Evolutionary conservation across 2,888 invertebrate genomes (phyloP), one percentile per base, ranked within the genome.

Genomic region (Drosophila rellima): DNA sequence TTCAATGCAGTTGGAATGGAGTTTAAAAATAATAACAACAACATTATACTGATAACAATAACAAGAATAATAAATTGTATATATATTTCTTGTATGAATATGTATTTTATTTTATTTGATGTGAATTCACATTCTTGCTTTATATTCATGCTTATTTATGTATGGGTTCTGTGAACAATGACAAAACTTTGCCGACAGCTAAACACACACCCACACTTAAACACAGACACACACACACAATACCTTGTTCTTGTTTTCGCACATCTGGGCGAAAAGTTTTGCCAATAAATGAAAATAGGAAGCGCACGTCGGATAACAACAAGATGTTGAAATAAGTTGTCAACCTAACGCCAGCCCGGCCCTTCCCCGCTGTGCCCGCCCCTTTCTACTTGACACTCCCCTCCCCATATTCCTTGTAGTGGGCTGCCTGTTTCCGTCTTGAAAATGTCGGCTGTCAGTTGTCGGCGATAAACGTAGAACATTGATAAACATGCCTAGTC

Each of bases 311-410:
- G 84, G 69, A 45, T 74, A 82, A 82, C 69, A 76, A 78, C 75
- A 74, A 84, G 82, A 89, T 81, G 86, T 74, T 89, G 88, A 84
- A 89, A 82, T 83, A 84, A 89, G 84, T 88, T 84, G 82, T 84
- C 89, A 89, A 85, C 71, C 74, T 69, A 86, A 80, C 55, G 67
- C 63, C 74, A 60, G 29, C 11, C 33, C 37, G 11, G 17, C 68
- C 45, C 26, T 11, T 10, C 13, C 31, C 17, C 8, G 0, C 23
- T 10, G n/a, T n/a, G n/a, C n/a, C n/a, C n/a, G n/a, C 18, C 10
- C 64, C 62, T 61, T 20, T 3, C 42, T 13, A 29, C 15, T 5
- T 10, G 23, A n/a, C 31, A 20, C 40, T 6, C 11, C 3, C 6
- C 17, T 17, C 10, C 11, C 11, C n/a, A n/a, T n/a, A 2, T 23